Conservation (phyloP, 1,140 invertebrate genomes). For the Scylla paramamosain region DNA sequence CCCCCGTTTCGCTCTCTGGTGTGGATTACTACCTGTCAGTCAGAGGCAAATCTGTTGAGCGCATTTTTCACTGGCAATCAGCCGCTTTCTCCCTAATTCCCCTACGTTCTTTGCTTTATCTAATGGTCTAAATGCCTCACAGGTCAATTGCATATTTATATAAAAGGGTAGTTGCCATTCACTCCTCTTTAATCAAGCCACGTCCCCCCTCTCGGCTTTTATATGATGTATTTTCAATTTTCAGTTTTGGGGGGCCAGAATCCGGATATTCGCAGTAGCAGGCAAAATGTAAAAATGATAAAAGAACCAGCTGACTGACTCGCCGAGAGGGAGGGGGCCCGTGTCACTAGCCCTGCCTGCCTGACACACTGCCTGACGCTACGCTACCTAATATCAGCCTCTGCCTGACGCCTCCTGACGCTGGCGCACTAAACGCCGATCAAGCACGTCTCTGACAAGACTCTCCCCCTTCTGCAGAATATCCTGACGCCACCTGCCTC, state of each 20-base stretch:
- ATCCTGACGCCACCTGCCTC: constrained; percentile 18
- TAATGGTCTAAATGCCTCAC: constrained; percentile 67
- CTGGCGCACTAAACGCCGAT: constrained; percentile 21
- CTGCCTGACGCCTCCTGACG: constrained; percentile 61
- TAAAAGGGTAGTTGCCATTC: constrained; percentile 70
- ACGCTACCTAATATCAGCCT: constrained; percentile 48
- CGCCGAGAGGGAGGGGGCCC: constrained; percentile 50
- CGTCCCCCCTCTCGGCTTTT: constrained; percentile 64
- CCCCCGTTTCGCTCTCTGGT: constrained; percentile 72
- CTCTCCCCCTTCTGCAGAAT: background rate
- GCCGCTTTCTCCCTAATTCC: constrained; percentile 68
- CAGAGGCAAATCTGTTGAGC: constrained; percentile 73
- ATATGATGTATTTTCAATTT: constrained; percentile 76
- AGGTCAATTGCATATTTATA: constrained; percentile 76
- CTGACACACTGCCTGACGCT: constrained; percentile 69
- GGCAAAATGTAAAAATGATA: constrained; percentile 75
- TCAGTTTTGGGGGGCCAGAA: constrained; percentile 72
- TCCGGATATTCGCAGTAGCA: constrained; percentile 73
- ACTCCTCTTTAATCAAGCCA: constrained; percentile 74
- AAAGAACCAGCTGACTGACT: constrained; percentile 74
- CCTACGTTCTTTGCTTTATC: constrained; percentile 60
- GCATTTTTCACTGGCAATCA: constrained; percentile 72
- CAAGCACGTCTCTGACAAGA: constrained; percentile 13
- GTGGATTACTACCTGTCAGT: constrained; percentile 75
- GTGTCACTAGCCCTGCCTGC: constrained; percentile 50